phyloP scores from a whole-genome alignment of 1,140 invertebrate species.

The Centruroides vittatus region DNA sequence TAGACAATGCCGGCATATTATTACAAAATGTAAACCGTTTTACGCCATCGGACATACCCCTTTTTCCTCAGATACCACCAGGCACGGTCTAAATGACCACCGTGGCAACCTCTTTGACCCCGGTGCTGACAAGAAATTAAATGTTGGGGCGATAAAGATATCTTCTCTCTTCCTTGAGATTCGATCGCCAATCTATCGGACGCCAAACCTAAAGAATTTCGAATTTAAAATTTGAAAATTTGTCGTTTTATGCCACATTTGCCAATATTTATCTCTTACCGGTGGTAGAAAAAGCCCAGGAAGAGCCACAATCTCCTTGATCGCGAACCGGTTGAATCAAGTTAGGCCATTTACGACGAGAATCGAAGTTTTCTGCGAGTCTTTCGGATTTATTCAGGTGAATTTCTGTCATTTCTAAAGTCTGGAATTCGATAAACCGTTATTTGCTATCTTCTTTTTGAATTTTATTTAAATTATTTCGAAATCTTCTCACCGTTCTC shows the following conservation, averaged over 20 bases:
- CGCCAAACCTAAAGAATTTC: constrained; percentile 23
- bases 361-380: constrained; percentile 28
- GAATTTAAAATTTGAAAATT: not conserved
- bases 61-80: constrained; percentile 73
- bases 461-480: no score
- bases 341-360: constrained; percentile 28
- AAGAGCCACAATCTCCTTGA: constrained; percentile 32
- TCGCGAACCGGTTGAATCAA: constrained; percentile 31
- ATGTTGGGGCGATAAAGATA: constrained; percentile 62
- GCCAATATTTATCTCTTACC: constrained; percentile 35
- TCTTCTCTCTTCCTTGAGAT: constrained; percentile 54
- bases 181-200: constrained; percentile 51
- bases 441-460: no score
- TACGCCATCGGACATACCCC: constrained; percentile 44
- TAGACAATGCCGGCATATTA: not conserved
- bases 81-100: constrained; percentile 74
- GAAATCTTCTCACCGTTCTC: no score
- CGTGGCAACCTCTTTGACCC: constrained; percentile 61
- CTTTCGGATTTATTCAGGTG: constrained; percentile 11
- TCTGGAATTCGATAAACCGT: not conserved
- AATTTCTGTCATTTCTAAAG: constrained; percentile 4
- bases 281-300: constrained; percentile 38
- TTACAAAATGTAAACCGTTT: not conserved
- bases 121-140: constrained; percentile 67
- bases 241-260: not conserved